Base-by-base conservation (phyloP, 2,113 vertebrate species). In the Jaculus jaculus region DNA sequence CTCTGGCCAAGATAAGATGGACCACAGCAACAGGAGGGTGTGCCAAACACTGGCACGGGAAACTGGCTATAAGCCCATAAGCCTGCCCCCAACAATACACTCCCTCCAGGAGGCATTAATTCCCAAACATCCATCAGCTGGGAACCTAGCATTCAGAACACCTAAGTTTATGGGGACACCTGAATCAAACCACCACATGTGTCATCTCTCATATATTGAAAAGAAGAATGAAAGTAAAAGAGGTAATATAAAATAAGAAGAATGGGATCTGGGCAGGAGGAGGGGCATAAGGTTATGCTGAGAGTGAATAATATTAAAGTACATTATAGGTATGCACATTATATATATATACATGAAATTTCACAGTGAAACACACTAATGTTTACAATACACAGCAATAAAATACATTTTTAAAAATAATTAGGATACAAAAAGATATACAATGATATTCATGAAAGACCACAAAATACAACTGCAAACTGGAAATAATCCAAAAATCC, bases 401-500 rank as follows among this genome's bases (percentile, higher is more conserved):
- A 63, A 61, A 61, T 39, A 60, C 16, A 26, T 15, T 26, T 37
- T 61, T 54, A 54, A 54, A 54, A n/a, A 80, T 26, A 63, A 39
- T 81, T 60, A 81, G 23, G 7, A 28, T 63, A 23, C 78, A 61
- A 72, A 85, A 26, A 51, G n/a, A 89, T 71, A 4, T 61, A 87
- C 13, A 63, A 73, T 42, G 84, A 75, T 79, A 34, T 66, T 79
- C 30, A 81, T 17, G 88, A 81, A 87, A 93, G 6, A 26, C 69
- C 84, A 87, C 84, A 30, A 60, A 78, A 94, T 84, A 83, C 16
- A 78, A n/a, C 20, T 68, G 37, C 42, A 82, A 75, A 77, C 16
- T 68, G 47, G 28, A 92, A 92, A 32, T 71, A 83, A 92, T 71
- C 66, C 63, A 91, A 63, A 39, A 75, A 11, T 72, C 61, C 58